phyloP scores from a whole-genome alignment of 1,140 invertebrate species.

The Kradibia gibbosae region DNA sequence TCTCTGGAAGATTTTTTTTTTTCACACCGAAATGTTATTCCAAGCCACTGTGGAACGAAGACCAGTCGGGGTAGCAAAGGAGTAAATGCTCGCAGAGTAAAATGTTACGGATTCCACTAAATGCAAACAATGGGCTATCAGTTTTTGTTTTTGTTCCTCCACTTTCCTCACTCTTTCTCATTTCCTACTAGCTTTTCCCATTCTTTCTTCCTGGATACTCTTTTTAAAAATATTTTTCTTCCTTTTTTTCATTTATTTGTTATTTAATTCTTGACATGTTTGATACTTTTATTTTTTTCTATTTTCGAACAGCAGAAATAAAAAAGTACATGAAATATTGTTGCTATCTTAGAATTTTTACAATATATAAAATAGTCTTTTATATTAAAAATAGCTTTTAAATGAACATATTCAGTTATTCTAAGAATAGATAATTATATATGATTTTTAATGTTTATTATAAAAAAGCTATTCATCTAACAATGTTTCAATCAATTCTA shows the following conservation, averaged over 20 bases:
- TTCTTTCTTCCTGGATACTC: not conserved
- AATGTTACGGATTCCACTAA: not conserved
- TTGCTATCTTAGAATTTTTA: no score
- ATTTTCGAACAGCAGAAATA: not conserved
- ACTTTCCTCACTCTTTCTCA: not conserved
- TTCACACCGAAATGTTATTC: conserved; percentile 21
- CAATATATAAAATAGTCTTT: no score
- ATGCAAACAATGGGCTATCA: not conserved
- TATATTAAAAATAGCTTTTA: no score
- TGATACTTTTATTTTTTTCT: not conserved
- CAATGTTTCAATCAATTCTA: no score
- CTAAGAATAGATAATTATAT: no score
- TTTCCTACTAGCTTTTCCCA: no score
- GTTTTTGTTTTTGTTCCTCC: conserved; percentile 6
- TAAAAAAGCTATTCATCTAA: no score
- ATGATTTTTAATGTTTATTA: no score
- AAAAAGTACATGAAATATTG: no score
- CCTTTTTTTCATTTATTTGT: not conserved
- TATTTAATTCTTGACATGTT: not conserved
- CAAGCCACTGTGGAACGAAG: not conserved
- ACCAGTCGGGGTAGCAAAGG: not conserved
- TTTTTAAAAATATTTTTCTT: not conserved
- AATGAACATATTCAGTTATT: no score
- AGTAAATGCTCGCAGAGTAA: not conserved
- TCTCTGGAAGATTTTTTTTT: conserved; percentile 26